Evolutionary conservation across 1,140 invertebrate genomes (phyloP).

Genomic region (Diabrotica virgifera): DNA sequence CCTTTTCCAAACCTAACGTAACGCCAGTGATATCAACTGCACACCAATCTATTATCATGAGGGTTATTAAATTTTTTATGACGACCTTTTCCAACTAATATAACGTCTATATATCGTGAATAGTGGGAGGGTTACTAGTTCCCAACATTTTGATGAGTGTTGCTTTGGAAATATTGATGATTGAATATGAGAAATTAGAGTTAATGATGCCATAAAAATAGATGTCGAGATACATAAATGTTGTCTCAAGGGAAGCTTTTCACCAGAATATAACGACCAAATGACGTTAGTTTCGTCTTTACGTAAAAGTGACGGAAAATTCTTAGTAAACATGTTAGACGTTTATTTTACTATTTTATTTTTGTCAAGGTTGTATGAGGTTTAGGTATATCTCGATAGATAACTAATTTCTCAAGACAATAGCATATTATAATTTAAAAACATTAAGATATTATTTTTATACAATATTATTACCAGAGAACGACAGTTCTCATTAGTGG

Average conservation of each 20-base stretch:
- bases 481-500: no score
- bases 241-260: not conserved
- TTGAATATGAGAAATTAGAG: slow-evolving; percentile 1
- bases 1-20: no score
- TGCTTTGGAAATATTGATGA: not conserved
- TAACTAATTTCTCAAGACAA: no score
- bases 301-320: no score
- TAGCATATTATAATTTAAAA: no score
- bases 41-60: slow-evolving; percentile 2
- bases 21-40: not conserved
- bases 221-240: not conserved
- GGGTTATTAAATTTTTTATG: slow-evolving; percentile 3
- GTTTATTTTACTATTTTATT: no score
- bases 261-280: not conserved
- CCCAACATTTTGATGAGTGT: not conserved
- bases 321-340: no score
- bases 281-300: not conserved
- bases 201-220: slow-evolving; percentile 3
- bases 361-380: no score
- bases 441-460: no score
- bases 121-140: not conserved
- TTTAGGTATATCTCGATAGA: no score
- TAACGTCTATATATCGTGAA: slow-evolving; percentile 2
- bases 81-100: slow-evolving; percentile 2
- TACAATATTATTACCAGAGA: no score